Evolutionary conservation across 1,140 invertebrate species (phyloP).

Genomic region (Chionoecetes opilio): DNA sequence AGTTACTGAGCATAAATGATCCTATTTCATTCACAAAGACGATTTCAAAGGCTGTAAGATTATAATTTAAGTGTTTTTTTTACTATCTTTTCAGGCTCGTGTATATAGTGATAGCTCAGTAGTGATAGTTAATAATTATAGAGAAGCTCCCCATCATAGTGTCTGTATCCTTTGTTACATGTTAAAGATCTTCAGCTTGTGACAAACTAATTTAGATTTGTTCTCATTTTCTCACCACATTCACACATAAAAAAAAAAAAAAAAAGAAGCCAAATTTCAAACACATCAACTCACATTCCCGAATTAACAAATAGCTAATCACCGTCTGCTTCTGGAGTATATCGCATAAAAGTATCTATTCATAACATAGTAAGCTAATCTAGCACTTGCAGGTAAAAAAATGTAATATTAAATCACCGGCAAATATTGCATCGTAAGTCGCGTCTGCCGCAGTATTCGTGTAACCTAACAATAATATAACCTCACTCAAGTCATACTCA

Average conservation of each 20-base stretch:
- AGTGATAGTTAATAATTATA: too few species aligned
- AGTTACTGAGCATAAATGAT: too few species aligned
- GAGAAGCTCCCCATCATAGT: neutral
- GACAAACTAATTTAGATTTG: neutral
- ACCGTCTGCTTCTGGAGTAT: neutral
- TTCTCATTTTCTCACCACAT: neutral
- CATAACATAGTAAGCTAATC: conserved; percentile 43
- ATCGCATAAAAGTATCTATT: too few species aligned
- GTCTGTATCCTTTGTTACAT: neutral
- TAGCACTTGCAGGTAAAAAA: conserved; percentile 21
- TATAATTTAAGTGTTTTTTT: too few species aligned
- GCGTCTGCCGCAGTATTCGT: conserved; percentile 72
- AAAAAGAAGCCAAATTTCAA: neutral
- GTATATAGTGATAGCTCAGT: too few species aligned
- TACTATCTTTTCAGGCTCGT: too few species aligned
- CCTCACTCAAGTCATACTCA: neutral
- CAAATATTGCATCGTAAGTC: conserved; percentile 69
- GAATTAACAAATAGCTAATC: neutral
- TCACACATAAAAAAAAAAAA: neutral
- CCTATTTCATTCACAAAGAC: too few species aligned
- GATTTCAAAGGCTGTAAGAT: too few species aligned
- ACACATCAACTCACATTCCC: neutral
- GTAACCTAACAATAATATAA: conserved; percentile 48
- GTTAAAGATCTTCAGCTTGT: neutral
- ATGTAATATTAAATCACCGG: neutral